Evolutionary conservation across 2,797 vertebrate genomes (phyloP), one percentile per base, ranked within the genome.

Genomic region (Epinephelus malabaricus): DNA sequence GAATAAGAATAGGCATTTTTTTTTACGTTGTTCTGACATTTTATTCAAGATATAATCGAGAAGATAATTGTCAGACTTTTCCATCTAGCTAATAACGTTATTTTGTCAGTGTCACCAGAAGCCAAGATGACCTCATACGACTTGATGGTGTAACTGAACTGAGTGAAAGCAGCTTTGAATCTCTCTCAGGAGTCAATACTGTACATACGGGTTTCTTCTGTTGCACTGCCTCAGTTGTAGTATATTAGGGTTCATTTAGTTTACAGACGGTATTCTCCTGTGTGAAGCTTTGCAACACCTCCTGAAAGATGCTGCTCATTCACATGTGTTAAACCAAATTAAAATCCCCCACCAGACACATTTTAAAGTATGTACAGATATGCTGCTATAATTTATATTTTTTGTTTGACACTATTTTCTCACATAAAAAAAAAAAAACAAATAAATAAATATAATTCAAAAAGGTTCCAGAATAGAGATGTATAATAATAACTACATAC

Each of bases 231-330:
- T 69, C 12, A 9, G 15, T 30, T 50, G 38, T 45, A n/a, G 56
- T 27, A 43, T 6, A 13, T 34, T 61, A 25, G 61, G 58, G 3
- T 23, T 70, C 21, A 78, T 49, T 53, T 27, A 34, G 45, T 19
- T 30, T 7, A 38, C 30, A 61, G 12, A 46, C 71, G 59, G 9
- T 4, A 54, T 56, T 60, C 61, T 43, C n/a, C 45, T 51, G 46
- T 23, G 23, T 75, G 53, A 76, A 60, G 19, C 55, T 53, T 77
- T 67, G 51, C 58, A 38, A 6, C 60, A 19, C 12, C 51, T 4
- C 40, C 55, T 49, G 27, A 55, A 50, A 34, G 30, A 67, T 21
- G 17, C 40, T 46, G 43, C 64, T 64, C 18, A 53, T n/a, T 30
- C 27, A 30, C 69, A 54, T 25, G 1, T 12, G 27, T 18, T 50